Base-by-base conservation (phyloP, 2,888 invertebrate genomes). In the Polyploca ridens region DNA sequence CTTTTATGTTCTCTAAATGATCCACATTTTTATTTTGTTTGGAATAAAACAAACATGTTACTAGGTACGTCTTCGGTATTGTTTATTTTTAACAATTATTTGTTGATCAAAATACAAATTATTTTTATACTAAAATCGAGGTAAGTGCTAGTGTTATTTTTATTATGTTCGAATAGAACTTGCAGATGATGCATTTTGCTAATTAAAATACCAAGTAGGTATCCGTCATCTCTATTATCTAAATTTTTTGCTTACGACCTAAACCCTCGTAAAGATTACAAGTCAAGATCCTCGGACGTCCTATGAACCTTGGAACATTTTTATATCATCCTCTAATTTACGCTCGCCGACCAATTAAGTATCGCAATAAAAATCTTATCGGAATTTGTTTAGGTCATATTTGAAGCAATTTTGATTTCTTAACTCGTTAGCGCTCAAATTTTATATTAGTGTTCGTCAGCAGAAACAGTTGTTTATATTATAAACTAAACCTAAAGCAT, bases 321-420 rank as follows among this genome's bases (percentile, higher is more conserved):
- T 83, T 81, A 78, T 79, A 84, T 83, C 78, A 84, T 88, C 86
- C 87, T 91, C 86, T 88, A 89, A 91, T 90, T 90, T 87, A 86
- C 88, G 83, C 83, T 72, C 75, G 86, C 89, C 91, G 89, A 71
- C 88, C 88, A 89, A 90, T 90, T 89, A 90, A 87, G 76, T 82
- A 79, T 79, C 77, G 77, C 81, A 86, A 86, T 84, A 85, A 87
- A 86, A 83, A 76, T 71, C 78, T 74, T 81, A 76, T 80, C 69
- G 80, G 82, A 82, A 82, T 86, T 81, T 74, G 82, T 84, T 84
- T 82, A 33, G 19, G 38, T 61, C 11, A 33, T 61, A 61, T 61
- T 61, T 61, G 41, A 44, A 61, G 14, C 19, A 61, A 61, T 61
- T 61, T 61, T 44, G 59, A 41, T 61, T 41, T 61, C 61, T 27